Conservation (phyloP, 2,888 invertebrate species). For the Prenolepis imparis region DNA sequence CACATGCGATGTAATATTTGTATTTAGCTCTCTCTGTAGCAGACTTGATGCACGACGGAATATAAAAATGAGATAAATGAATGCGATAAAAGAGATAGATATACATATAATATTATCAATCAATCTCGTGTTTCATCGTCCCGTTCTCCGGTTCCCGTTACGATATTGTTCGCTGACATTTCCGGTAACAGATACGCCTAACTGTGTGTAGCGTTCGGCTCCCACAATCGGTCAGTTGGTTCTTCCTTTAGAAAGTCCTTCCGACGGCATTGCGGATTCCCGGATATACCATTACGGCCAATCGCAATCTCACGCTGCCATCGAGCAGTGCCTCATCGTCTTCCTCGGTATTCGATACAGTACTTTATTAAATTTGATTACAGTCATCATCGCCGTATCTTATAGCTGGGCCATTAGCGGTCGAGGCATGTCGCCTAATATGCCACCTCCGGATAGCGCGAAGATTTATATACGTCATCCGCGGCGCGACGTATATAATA, state of each 20-base stretch:
- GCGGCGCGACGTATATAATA: constrained; percentile 52
- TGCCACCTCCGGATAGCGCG: constrained; percentile 41
- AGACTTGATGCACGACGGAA: neutral
- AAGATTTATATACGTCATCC: constrained; percentile 51
- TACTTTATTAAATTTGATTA: constrained; percentile 57
- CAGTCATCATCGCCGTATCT: constrained; percentile 57
- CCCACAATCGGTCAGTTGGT: constrained; percentile 45
- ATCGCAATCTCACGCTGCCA: constrained; percentile 56
- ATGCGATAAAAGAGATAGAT: neutral
- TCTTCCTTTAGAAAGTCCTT: constrained; percentile 45
- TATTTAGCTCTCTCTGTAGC: constrained; percentile 5
- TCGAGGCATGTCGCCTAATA: constrained; percentile 55
- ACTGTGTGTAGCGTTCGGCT: constrained; percentile 5
- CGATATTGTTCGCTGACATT: constrained; percentile 32
- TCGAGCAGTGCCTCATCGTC: constrained; percentile 41
- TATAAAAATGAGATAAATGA: constrained; percentile 60
- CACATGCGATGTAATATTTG: neutral
- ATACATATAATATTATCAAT: constrained; percentile 39
- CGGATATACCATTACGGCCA: constrained; percentile 51
- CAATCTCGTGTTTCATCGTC: constrained; percentile 24
- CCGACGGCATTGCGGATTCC: constrained; percentile 40
- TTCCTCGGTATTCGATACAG: constrained; percentile 58
- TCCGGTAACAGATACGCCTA: constrained; percentile 45
- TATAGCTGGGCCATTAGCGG: constrained; percentile 52
- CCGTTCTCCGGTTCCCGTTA: constrained; percentile 24